Conservation (phyloP, 2,113 vertebrate species). For the Columbina picui region DNA sequence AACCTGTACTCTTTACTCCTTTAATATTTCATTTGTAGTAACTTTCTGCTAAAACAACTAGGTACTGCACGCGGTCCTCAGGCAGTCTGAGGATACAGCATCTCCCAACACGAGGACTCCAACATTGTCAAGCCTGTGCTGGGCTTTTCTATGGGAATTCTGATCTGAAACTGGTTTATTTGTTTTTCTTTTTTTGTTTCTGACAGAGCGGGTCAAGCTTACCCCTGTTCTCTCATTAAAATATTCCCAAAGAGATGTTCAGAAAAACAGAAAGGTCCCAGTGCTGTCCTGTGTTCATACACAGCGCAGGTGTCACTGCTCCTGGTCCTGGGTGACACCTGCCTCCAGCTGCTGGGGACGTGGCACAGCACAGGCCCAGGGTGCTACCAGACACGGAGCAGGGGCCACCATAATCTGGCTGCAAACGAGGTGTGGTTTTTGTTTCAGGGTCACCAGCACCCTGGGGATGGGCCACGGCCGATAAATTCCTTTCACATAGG, state of each 20-base stretch:
- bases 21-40: neutral
- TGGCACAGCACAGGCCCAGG: neutral
- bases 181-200: neutral
- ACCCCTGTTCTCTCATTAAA: neutral
- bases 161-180: neutral
- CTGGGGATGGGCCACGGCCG: neutral
- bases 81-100: neutral
- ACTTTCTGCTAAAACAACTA: neutral
- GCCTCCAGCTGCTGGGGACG: neutral
- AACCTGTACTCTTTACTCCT: neutral
- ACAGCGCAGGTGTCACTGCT: accelerated
- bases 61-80: neutral
- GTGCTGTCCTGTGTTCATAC: neutral
- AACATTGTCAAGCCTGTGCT: accelerated
- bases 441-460: neutral
- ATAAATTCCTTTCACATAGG: neutral
- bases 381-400: neutral
- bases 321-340: neutral
- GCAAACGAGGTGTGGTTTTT: neutral
- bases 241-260: neutral
- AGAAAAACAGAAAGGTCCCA: neutral
- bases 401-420: neutral
- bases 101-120: neutral
- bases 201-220: neutral
- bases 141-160: neutral